phyloP scores from a whole-genome alignment of 2,113 vertebrate species.

The Pelmatolapia mariae region DNA sequence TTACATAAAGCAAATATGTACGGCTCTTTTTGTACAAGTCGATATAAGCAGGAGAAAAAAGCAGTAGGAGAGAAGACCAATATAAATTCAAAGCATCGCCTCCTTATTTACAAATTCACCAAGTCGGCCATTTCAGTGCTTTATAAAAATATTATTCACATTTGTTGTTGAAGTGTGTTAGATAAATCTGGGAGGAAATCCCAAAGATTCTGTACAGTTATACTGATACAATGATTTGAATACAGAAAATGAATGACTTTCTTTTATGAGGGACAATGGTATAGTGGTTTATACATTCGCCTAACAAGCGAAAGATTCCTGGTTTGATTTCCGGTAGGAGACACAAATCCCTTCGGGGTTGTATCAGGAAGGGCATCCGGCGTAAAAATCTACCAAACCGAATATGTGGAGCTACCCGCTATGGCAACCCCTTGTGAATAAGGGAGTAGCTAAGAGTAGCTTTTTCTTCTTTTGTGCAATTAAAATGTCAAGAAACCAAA shows the following conservation, averaged over 20 bases:
- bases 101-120: constrained; percentile 90
- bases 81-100: constrained; percentile 61
- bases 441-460: neutral
- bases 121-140: constrained; percentile 80
- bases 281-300: neutral
- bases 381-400: neutral
- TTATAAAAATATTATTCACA: constrained; percentile 99
- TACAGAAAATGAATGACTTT: neutral
- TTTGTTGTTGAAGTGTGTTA: constrained; percentile 86
- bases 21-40: constrained; percentile 62
- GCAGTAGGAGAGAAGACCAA: constrained; percentile 50
- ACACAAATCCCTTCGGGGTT: neutral
- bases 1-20: constrained; percentile 58
- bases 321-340: neutral
- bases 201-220: constrained; percentile 63
- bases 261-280: neutral
- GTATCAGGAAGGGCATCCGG: neutral
- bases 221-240: constrained; percentile 32
- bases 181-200: constrained; percentile 63
- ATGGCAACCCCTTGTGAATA: neutral
- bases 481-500: neutral
- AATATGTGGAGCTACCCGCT: neutral
- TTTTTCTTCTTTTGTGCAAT: constrained; percentile 44
- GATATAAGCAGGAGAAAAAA: constrained; percentile 77
- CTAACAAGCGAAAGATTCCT: neutral